Evolutionary conservation across 2,113 vertebrate genomes (phyloP), one percentile per base, ranked within the genome.

Genomic region (Corythaixoides concolor): DNA sequence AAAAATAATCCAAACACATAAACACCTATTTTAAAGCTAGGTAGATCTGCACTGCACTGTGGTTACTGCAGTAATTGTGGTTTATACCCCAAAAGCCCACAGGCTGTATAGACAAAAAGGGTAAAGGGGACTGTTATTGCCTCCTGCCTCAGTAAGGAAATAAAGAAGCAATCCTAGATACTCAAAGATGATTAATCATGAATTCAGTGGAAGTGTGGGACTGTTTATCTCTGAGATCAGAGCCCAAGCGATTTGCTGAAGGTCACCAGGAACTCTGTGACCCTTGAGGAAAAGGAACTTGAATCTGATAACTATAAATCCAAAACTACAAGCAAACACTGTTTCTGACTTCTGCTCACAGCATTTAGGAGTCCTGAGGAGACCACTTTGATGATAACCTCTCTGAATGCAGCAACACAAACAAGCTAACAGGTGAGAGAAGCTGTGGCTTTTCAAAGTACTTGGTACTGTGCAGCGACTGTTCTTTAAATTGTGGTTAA

Each of bases 101-200:
- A 93, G 37, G 13, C 13, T 59, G 11, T 15, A 58, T 2, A 70
- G 67, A 56, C 23, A 55, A 66, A 88, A 85, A 77, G 3, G 11
- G 11, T 60, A 49, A 77, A 49, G n/a, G 50, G 10, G 37, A 59
- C 35, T 33, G 12, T 77, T 86, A 77, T 6, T 92, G 47, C 18
- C 33, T 85, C 83, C 59, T 90, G 86, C 56, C 58, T 92, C 86
- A 90, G 8, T 9, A 76, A 95, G 68, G 86, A 97, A 92, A 95
- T 81, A 47, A 95, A 95, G 60, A 28, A 93, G 80, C 93, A 92
- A 86, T 81, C 80, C 52, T 81, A 85, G 76, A 90, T 64, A n/a
- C 59, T 72, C 86, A 78, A 88, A 93, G n/a, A 1, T 77, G 49
- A 83, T 95, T 93, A 86, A 92, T 75, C 52, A 82, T 56, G 23